Conservation (phyloP, 1,140 invertebrate species). For the Drosophila neocordata region DNA sequence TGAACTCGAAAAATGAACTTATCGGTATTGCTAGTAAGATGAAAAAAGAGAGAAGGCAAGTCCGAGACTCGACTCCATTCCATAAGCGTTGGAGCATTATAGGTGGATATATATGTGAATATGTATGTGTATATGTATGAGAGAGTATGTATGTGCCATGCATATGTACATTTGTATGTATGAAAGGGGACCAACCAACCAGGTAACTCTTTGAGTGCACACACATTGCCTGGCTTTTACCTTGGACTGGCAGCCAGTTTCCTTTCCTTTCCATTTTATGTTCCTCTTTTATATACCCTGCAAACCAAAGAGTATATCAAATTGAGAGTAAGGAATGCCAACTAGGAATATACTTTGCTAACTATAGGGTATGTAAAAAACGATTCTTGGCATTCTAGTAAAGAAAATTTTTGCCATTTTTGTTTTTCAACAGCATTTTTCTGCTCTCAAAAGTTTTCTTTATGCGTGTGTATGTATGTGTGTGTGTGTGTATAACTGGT, state of each 20-base stretch:
- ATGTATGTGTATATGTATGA: not conserved
- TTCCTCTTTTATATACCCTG: slow-evolving; percentile 11
- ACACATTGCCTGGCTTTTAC: slow-evolving; percentile 19
- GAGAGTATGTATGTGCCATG: not conserved
- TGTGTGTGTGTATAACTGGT: slow-evolving; percentile 62
- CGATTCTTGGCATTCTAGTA: no score
- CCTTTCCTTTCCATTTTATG: slow-evolving; percentile 33
- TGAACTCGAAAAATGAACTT: slow-evolving; percentile 77
- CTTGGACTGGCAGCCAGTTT: slow-evolving; percentile 42
- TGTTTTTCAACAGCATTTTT: slow-evolving; percentile 5
- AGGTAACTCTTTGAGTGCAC: slow-evolving; percentile 42
- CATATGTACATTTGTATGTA: not conserved
- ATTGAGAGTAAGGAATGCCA: not conserved
- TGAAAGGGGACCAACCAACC: slow-evolving; percentile 1
- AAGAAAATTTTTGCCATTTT: not conserved
- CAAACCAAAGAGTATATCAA: not conserved
- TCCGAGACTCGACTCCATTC: slow-evolving; percentile 29
- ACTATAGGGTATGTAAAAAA: no score
- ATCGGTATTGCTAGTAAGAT: slow-evolving; percentile 29
- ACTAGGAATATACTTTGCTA: no score
- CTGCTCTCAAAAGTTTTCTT: slow-evolving; percentile 25
- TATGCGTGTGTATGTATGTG: slow-evolving; percentile 21
- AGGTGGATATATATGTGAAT: slow-evolving; percentile 35
- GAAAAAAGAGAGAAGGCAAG: not conserved
- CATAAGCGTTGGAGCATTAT: slow-evolving; percentile 60